Evolutionary conservation across 2,113 vertebrate genomes (phyloP), one percentile per base, ranked within the genome.

Genomic region (Misgurnus anguillicaudatus): DNA sequence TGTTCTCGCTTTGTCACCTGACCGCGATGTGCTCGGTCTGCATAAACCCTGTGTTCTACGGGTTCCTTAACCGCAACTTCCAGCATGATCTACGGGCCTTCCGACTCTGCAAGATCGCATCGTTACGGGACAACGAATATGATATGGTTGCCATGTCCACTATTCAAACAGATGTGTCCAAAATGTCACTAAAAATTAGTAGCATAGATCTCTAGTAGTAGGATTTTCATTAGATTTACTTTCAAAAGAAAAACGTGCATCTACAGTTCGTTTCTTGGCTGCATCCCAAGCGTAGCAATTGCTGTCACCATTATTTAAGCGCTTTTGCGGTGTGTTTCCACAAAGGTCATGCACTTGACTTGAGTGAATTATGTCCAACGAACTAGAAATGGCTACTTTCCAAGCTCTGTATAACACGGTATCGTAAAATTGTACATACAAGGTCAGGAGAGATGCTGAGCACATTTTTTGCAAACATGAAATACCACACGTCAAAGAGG

Each of bases 81-180:
- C 95, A 96, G 90, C 92, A 93, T 14, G 95, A 96, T 80, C 83
- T 96, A 80, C 93, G 94, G 41, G 90, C 94, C 68, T 95, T 96
- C 82, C 92, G 92, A 45, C 92, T 95, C 75, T 96, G 95, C 83
- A 89, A 95, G 83, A 92, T 93, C 81, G 88, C 87, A 16, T 90
- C 90, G 7, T 86, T 92, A 45, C 91, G 74, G 60, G 93, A 95
- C 17, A 94, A 95, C n/a, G 95, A 96, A 82, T 95, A 95, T 62
- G 95, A 96, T 76, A 94, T 94, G 0, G 94, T 95, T 72, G 94
- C 95, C 60, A 95, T 96, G 95, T 96, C 95, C 14, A 96, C 95
- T 67, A 91, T 96, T 90, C 92, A 96, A 38, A 95, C 95, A 0
- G 95, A 96, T 87, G 88, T 96, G 77, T 96, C 95, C 24, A 96